These are phyloP conservation scores for Sisor rabdophorus DNA, from an alignment of 2,113 vertebrate species.

Conservation along the genomic window DNA sequence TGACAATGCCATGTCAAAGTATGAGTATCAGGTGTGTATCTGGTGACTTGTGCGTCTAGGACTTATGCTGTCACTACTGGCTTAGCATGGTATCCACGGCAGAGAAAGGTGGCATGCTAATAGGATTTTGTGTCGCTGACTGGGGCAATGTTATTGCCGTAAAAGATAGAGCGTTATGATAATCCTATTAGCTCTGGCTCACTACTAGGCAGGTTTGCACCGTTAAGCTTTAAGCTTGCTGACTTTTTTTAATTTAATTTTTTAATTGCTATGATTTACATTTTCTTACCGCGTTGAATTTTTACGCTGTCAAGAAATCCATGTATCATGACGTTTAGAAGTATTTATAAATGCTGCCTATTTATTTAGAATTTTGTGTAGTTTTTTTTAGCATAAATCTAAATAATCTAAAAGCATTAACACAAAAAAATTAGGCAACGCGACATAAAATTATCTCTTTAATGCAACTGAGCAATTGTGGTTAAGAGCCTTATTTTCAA, in stretches of 20 bases:
- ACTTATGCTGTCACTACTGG: not conserved
- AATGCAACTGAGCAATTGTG: too few relatives aligned
- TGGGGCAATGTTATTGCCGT: constrained; percentile 54
- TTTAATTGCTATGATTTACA: constrained; percentile 23
- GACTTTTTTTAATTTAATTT: constrained; percentile 6
- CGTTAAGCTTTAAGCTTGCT: constrained; percentile 39
- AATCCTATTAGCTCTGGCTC: constrained; percentile 59
- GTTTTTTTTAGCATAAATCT: too few relatives aligned
- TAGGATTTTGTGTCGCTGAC: constrained; percentile 58
- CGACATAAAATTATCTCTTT: too few relatives aligned
- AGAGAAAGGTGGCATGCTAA: constrained; percentile 49
- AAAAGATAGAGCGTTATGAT: constrained; percentile 55
- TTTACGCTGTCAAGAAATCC: constrained; percentile 19
- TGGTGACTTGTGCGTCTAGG: not conserved
- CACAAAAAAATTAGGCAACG: too few relatives aligned
- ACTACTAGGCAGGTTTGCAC: constrained; percentile 42
- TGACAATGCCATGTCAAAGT: not conserved
- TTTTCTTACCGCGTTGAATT: not conserved
- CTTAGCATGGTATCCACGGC: not conserved
- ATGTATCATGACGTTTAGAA: constrained; percentile 13
- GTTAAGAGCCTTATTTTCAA: too few relatives aligned
- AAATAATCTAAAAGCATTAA: too few relatives aligned
- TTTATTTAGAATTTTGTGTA: not conserved
- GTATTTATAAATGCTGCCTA: constrained; percentile 5
- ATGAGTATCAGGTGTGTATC: not conserved